Evolutionary conservation across 2,113 vertebrate species (phyloP), one percentile per base, ranked within the genome.

Genomic region (Paraplagusia blochii): DNA sequence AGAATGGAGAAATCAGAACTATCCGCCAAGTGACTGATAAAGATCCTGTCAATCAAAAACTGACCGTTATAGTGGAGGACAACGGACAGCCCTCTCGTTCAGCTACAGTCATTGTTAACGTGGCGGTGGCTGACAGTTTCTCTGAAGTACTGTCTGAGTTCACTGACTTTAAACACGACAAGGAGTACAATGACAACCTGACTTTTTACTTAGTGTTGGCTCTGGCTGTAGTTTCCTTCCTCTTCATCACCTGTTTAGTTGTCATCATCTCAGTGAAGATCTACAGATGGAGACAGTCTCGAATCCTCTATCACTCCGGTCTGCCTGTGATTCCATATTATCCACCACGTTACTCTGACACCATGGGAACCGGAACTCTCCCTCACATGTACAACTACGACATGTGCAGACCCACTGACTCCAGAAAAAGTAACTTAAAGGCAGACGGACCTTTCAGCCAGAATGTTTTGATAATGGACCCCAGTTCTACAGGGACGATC

Each of bases 401-500:
- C n/a, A 42, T 56, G 53, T 56, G 53, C 42, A 44, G 53, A 42
- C 44, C 53, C 11, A 56, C 42, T 44, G 53, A 56, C 42, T 56
- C 53, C 53, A 56, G 53, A 44, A 56, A 56, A 29, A 56, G 53
- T 56, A 40, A 44, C 53, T 56, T 56, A 29, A 69, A 78, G 29
- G 67, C 64, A 38, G 45, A 50, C 63, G 51, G 64, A 72, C 55
- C 60, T 36, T 56, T 57, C 59, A 69, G 53, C 58, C 53, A 63
- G 58, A 65, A 52, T 44, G 44, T 66, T 19, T 18, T 60, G 61
- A 65, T 55, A 78, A 70, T 56, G 53, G 53, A 56, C 14, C 22
- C 22, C 22, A 29, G 22, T 29, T 29, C 22, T 6, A 29, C 3
- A 29, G 54, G 54, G 11, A 57, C 53, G 19, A 56, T 56, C 40